Percentiles rank a stretch among this genome's conserved stretches.
These are phyloP conservation scores for Lypha dubia DNA, from an alignment of 2,888 invertebrate species.

Conservation along the genomic window DNA sequence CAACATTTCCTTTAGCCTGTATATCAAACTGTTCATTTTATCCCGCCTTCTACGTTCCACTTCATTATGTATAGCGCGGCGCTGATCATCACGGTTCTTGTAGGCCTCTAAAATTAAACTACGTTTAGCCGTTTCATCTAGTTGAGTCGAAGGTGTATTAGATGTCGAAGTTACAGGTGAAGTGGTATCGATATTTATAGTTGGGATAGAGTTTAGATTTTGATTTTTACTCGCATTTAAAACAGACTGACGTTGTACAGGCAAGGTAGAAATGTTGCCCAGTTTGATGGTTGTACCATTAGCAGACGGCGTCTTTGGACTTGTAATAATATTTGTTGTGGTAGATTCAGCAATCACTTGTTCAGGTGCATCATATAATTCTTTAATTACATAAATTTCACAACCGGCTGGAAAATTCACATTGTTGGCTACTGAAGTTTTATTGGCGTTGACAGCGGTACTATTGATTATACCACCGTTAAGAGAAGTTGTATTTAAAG, in stretches of 20 bases:
- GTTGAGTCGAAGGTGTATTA: background rate
- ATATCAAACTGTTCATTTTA: conserved; percentile 98
- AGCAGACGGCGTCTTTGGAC: background rate
- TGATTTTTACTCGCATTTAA: conserved; percentile 19
- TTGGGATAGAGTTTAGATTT: conserved; percentile 33
- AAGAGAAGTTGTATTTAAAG: conserved; percentile 25
- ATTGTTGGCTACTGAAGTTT: conserved; percentile 75
- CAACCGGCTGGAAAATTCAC: conserved; percentile 80
- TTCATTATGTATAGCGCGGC: conserved; percentile 97
- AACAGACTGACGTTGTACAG: conserved; percentile 47
- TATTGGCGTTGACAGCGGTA: conserved; percentile 3
- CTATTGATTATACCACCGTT: conserved; percentile 30
- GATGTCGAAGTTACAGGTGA: conserved; percentile 43
- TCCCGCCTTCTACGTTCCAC: conserved; percentile 96
- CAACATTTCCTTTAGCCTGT: conserved; percentile 94
- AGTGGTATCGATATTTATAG: background rate
- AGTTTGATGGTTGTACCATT: conserved; percentile 62
- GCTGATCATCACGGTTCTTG: conserved; percentile 90
- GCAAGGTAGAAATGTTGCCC: conserved; percentile 52
- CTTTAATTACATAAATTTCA: conserved; percentile 81
- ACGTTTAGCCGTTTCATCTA: conserved; percentile 74
- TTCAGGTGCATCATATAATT: conserved; percentile 69
- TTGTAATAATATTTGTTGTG: background rate
- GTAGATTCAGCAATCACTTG: conserved; percentile 53
- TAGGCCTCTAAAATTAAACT: conserved; percentile 78